Evolutionary conservation across 2,113 vertebrate genomes (phyloP).

Genomic region (Astur gentilis): DNA sequence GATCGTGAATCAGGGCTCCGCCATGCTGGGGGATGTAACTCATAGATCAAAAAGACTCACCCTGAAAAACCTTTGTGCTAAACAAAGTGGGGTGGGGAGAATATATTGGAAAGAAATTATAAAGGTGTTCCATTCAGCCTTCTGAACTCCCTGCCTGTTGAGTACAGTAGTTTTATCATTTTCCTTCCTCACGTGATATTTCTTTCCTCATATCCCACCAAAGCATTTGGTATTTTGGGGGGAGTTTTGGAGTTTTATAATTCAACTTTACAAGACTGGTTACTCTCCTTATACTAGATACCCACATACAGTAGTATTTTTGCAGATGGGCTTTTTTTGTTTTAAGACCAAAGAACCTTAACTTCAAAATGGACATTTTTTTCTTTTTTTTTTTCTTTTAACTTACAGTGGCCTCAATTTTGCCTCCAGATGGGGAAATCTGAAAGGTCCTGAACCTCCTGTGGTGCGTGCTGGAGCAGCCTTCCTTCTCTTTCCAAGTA

Average conservation of each 20-base stretch:
- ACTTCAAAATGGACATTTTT: not conserved
- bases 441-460: not conserved
- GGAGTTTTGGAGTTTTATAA: not conserved
- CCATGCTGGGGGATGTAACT: not conserved
- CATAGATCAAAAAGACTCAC: not conserved
- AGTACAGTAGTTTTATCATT: not conserved
- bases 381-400: not conserved
- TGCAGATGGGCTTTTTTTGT: not conserved
- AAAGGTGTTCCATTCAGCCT: not conserved
- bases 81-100: not conserved
- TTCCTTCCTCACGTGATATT: not conserved
- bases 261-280: not conserved
- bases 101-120: not conserved
- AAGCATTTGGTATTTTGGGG: not conserved
- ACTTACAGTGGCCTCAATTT: not conserved
- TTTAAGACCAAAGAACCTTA: not conserved
- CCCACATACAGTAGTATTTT: not conserved
- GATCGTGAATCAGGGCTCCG: not conserved
- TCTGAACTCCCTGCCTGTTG: not conserved
- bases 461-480: not conserved
- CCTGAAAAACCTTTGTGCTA: not conserved
- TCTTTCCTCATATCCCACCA: not conserved
- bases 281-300: not conserved
- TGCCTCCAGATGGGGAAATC: slow-evolving; percentile 14
- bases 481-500: not conserved